These are phyloP conservation scores for Plectrocnemia conspersa DNA, from an alignment of 1,140 invertebrate species.

Conservation along the genomic window DNA sequence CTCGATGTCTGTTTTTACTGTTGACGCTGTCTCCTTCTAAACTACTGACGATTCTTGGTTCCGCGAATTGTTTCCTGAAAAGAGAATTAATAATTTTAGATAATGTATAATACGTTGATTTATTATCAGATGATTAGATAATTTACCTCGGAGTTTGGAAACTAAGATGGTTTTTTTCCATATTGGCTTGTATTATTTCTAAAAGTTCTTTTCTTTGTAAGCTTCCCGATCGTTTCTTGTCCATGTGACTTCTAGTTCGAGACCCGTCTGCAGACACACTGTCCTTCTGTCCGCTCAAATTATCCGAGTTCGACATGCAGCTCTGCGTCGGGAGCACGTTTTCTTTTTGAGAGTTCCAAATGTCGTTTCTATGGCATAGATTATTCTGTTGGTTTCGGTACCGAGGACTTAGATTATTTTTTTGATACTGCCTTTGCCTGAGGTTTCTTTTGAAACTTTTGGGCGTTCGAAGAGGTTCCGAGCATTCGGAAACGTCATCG, in stretches of 20 bases:
- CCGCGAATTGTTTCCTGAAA: conserved; percentile 43
- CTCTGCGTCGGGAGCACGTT: conserved; percentile 23
- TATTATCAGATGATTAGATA: conserved; percentile 9
- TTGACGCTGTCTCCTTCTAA: conserved; percentile 40
- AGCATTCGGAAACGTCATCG: conserved; percentile 34
- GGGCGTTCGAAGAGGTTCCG: conserved; percentile 32
- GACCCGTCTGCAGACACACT: conserved; percentile 33
- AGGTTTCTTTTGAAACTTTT: conserved; percentile 33
- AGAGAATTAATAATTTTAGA: conserved; percentile 15
- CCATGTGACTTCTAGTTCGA: conserved; percentile 41
- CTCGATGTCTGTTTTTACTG: conserved; percentile 49
- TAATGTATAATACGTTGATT: background rate
- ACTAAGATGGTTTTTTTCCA: conserved; percentile 86
- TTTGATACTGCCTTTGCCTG: conserved; percentile 36
- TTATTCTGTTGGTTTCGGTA: conserved; percentile 38
- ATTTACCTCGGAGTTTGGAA: conserved; percentile 74
- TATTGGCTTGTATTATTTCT: conserved; percentile 83
- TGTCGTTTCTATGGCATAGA: conserved; percentile 32
- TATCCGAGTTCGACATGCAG: conserved; percentile 29
- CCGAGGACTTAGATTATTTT: conserved; percentile 40
- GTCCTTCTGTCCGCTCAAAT: conserved; percentile 1
- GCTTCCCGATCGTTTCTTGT: conserved; percentile 59
- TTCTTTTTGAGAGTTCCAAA: conserved; percentile 34
- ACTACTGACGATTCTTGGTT: conserved; percentile 41
- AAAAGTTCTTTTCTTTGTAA: conserved; percentile 76